phyloP scores from a whole-genome alignment of 1,140 invertebrate genomes.

The Prorops nasuta region DNA sequence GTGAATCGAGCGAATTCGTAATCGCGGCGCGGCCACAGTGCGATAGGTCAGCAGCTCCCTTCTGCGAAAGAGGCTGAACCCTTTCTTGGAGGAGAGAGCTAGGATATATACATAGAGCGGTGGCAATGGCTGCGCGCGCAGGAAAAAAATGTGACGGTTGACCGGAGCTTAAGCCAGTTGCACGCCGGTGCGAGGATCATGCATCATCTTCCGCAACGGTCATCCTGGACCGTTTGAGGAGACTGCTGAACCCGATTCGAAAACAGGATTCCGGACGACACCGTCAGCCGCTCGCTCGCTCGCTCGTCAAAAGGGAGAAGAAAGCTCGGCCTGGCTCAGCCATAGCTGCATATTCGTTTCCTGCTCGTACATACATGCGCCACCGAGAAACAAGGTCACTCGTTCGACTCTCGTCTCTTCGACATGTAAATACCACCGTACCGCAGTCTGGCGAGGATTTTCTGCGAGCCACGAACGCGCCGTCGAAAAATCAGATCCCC shows the following conservation, averaged over 20 bases:
- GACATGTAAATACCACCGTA: background rate
- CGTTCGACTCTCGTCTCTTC: background rate
- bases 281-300: constrained; percentile 15
- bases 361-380: too few species aligned
- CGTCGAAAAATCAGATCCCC: background rate
- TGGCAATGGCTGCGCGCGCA: too few species aligned
- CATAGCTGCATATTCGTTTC: background rate
- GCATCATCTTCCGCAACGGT: constrained; percentile 31
- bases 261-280: constrained; percentile 51
- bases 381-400: background rate
- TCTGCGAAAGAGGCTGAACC: too few species aligned
- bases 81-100: too few species aligned
- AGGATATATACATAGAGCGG: too few species aligned
- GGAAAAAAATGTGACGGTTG: constrained; percentile 30
- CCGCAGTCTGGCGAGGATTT: background rate
- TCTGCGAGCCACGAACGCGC: too few species aligned
- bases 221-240: constrained; percentile 47
- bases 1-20: too few species aligned
- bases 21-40: too few species aligned
- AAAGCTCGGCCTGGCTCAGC: background rate
- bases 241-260: constrained; percentile 49
- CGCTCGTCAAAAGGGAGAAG: background rate
- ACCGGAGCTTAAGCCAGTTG: constrained; percentile 6
- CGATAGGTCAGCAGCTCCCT: too few species aligned
- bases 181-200: background rate